phyloP scores from a whole-genome alignment of 2,888 invertebrate genomes.

The Lordiphosa fenestrarum region DNA sequence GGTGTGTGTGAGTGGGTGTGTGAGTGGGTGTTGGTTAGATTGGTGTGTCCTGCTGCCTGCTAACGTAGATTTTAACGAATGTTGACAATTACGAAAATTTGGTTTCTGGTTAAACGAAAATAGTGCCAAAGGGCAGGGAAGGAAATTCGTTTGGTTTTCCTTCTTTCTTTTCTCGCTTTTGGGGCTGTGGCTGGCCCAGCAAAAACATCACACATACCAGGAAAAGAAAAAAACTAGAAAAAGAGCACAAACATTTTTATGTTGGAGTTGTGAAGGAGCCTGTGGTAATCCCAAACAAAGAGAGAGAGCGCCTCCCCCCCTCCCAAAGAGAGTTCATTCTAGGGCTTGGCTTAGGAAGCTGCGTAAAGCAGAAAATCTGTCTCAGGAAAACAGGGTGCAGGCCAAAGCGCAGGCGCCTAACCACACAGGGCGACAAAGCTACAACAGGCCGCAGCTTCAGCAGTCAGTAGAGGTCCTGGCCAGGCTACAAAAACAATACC shows the following conservation, averaged over 20 bases:
- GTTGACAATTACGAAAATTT: conserved; percentile 72
- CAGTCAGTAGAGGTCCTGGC: conserved; percentile 43
- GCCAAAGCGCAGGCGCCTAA: conserved; percentile 57
- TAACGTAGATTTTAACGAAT: conserved; percentile 66
- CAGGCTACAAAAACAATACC: conserved; percentile 73
- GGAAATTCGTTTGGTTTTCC: conserved; percentile 19
- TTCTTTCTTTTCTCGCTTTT: conserved; percentile 46
- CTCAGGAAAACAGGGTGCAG: conserved; percentile 56
- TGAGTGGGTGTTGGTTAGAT: not conserved
- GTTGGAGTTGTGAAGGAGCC: conserved; percentile 58
- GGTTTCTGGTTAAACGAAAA: conserved; percentile 57
- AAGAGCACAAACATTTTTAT: conserved; percentile 8
- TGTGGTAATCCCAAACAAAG: conserved; percentile 40
- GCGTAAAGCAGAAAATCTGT: conserved; percentile 17
- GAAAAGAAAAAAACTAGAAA: conserved; percentile 14
- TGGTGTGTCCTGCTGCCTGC: conserved; percentile 33
- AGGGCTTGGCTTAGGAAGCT: conserved; percentile 59
- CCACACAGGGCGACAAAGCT: conserved; percentile 48
- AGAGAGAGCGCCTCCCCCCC: conserved; percentile 16
- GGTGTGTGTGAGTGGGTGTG: conserved; percentile 22
- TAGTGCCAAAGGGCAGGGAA: conserved; percentile 26
- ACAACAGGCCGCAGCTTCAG: conserved; percentile 25
- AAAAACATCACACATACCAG: conserved; percentile 37
- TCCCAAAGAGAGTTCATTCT: conserved; percentile 20
- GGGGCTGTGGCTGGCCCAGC: conserved; percentile 68